Base-by-base conservation (phyloP, 1,140 invertebrate genomes). In the Drosophila repleta region DNA sequence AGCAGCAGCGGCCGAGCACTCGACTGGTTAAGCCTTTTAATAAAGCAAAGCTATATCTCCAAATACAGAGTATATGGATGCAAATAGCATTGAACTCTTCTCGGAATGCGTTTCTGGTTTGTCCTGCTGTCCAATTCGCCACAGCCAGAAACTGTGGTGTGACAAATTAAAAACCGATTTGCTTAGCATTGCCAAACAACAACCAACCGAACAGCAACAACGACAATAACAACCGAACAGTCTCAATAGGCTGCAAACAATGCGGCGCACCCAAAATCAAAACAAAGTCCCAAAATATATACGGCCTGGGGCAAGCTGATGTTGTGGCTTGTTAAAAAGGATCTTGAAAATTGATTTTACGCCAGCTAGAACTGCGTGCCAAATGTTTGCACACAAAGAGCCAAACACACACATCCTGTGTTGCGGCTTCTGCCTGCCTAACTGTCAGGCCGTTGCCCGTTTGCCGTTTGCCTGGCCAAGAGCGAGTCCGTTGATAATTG, bases 1-100 rank as follows among this genome's bases (percentile, higher is more conserved):
- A 37, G 13, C 43, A 45, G 53, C 35, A 26, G 13, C 61, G 41
- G 52, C 17, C 21, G 35, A 43, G 48, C 46, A 57, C 84, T 90
- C 69, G 61, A 85, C 78, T 79, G 68, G 78, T 90, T 90, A 90
- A 90, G 89, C 89, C 89, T 90, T 90, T 90, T 90, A 90, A 90
- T 90, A 89, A 90, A 85, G 89, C 79, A 90, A 90, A 90, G 78
- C 41, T 76, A 52, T 49, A 66, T 29, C 26, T 21, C 46, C 0
- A 48, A 29, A 37, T n/a, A 11, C n/a, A n/a, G n/a, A 15, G 45
- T 32, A 32, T 39, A 4, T 24, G 49, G 32, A 45, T 64, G 79
- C 78, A 89, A 89, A 90, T 81, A 67, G 52, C 85, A 81, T 76
- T 87, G 79, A 88, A 87, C 82, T 82, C 63, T 88, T 87, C 82